phyloP scores from a whole-genome alignment of 2,888 invertebrate genomes.

The Archips crataeganus region DNA sequence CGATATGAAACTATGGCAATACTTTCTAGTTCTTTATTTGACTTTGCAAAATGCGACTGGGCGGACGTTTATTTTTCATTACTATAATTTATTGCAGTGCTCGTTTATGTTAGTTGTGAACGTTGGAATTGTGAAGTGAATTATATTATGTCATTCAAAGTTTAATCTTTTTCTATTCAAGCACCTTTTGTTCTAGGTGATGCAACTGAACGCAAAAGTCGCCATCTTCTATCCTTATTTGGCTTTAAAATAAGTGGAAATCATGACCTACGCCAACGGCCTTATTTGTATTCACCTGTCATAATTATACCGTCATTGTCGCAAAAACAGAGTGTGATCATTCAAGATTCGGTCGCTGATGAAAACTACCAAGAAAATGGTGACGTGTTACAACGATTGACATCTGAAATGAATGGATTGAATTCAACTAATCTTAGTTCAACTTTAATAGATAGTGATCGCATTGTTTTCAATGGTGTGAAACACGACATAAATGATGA shows the following conservation, averaged over 20 bases:
- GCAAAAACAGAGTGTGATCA: conserved; percentile 56
- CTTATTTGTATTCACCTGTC: conserved; percentile 53
- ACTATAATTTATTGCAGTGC: conserved; percentile 47
- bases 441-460: conserved; percentile 24
- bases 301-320: conserved; percentile 57
- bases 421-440: conserved; percentile 22
- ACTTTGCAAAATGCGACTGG: conserved; percentile 62
- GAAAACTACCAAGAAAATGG: conserved; percentile 53
- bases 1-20: conserved; percentile 48
- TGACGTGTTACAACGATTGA: conserved; percentile 47
- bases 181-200: conserved; percentile 49
- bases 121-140: conserved; percentile 6
- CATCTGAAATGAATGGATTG: conserved; percentile 45
- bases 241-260: conserved; percentile 56
- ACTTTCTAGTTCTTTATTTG: conserved; percentile 53
- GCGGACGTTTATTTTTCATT: conserved; percentile 53
- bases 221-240: conserved; percentile 52
- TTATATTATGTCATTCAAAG: not conserved
- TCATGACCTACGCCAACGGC: conserved; percentile 50
- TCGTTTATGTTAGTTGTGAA: conserved; percentile 50
- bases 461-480: not conserved
- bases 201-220: conserved; percentile 44
- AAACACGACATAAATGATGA: conserved; percentile 46
- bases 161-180: not conserved
- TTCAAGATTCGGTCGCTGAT: conserved; percentile 49